phyloP scores from a whole-genome alignment of 2,113 vertebrate genomes.

The Gallinago jamesoni region DNA sequence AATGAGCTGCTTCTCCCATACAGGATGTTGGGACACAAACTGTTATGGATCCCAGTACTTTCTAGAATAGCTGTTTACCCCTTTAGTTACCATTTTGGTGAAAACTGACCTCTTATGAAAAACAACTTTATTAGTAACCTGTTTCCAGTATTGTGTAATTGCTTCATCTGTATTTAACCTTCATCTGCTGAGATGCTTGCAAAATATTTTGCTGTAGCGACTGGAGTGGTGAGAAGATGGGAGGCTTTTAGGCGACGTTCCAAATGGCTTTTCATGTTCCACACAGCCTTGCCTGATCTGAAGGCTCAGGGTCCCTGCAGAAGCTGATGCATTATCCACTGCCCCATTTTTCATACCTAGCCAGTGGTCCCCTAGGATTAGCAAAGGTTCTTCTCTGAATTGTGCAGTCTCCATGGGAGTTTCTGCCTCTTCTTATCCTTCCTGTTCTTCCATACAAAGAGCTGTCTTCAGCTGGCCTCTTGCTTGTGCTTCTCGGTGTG shows the following conservation, averaged over 20 bases:
- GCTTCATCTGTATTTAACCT: neutral
- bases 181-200: neutral
- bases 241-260: neutral
- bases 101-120: neutral
- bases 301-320: neutral
- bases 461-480: neutral
- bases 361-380: neutral
- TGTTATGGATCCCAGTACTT: neutral
- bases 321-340: neutral
- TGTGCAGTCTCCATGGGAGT: slow-evolving; percentile 2
- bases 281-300: neutral
- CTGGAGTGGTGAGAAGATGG: neutral
- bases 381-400: slow-evolving; percentile 14
- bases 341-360: neutral
- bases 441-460: neutral
- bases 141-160: neutral
- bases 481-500: neutral
- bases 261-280: neutral
- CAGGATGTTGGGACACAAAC: neutral
- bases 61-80: neutral
- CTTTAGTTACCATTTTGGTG: neutral
- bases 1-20: neutral
- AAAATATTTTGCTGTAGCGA: neutral
- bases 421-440: slow-evolving; percentile 25
- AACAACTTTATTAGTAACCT: neutral